Percentiles rank a stretch among this genome's conserved stretches.
Conservation (phyloP, 2,797 vertebrate species). For the Neosilurus mollespiculum region DNA sequence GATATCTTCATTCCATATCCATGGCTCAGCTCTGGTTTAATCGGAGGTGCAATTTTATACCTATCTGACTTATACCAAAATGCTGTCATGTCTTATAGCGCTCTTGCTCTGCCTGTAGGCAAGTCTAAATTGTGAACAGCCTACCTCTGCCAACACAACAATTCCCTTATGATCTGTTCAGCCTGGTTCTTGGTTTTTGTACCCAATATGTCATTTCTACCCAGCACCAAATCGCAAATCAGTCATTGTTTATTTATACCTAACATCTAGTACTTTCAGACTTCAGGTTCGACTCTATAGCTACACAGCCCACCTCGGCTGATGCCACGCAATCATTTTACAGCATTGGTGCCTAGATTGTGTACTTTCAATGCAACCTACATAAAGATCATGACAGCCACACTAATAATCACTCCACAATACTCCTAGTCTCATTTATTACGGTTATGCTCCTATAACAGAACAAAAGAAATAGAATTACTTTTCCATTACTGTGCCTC, state of each 20-base stretch:
- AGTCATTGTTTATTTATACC: neutral
- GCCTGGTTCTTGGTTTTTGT: neutral
- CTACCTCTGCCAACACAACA: slow-evolving; percentile 2
- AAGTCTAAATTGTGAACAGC: slow-evolving; percentile 4
- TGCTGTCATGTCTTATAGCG: neutral
- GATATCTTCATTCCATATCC: neutral
- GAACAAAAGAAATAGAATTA: neutral
- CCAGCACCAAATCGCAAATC: neutral
- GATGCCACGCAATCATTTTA: neutral
- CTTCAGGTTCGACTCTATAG: neutral
- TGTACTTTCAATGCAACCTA: neutral
- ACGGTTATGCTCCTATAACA: neutral
- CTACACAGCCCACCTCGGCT: no score
- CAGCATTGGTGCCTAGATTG: neutral
- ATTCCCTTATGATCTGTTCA: neutral
- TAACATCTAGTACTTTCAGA: slow-evolving; percentile 1
- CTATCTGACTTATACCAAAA: neutral
- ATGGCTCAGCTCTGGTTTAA: neutral
- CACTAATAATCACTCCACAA: neutral
- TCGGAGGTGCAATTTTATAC: neutral
- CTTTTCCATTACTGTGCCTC: neutral
- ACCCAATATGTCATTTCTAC: neutral
- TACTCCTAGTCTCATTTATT: neutral
- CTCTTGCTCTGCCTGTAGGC: neutral
- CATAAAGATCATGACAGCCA: neutral